Evolutionary conservation across 2,888 invertebrate genomes (phyloP), one percentile per base, ranked within the genome.

Genomic region (Ophion slaviceki): DNA sequence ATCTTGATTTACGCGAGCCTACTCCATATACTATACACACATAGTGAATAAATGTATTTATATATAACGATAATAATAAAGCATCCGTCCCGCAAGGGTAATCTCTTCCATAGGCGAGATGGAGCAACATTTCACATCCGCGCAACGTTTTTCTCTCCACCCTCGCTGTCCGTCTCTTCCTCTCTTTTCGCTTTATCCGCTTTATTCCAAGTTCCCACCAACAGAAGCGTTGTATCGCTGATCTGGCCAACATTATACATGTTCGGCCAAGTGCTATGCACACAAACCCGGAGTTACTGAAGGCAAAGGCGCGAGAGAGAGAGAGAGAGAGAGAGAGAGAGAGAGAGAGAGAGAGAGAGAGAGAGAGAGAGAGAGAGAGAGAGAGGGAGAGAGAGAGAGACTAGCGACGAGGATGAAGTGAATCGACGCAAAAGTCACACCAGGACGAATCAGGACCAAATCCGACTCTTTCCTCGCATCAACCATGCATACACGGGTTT

Each of bases 381-480:
- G 68, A 62, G 32, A 24, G 36, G 61, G 61, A 57, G 20, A 77
- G 36, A 36, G 80, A 71, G 61, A 77, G 36, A 40, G 80, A 71
- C 20, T 24, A 24, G 61, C 20, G 10, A 61, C 20, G 20, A 83
- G 66, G 67, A 71, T 66, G 36, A 57, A 20, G 28, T 40, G 68
- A 86, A 76, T 82, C 78, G 85, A 85, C 82, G 78, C 72, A 66
- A 80, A 82, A 82, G 77, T 81, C 84, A 78, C 68, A 81, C 78
- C 76, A 57, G 77, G 76, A 77, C 80, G 80, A 80, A 80, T 80
- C 75, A 45, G 71, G 32, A 32, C 57, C 45, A 68, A 68, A 79
- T 79, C 76, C 75, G 71, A 80, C 85, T 88, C 85, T 82, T 87
- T 85, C 88, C 87, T 84, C 84, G 79, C 82, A 61, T 24, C 57